These are phyloP conservation scores for Allenopithecus nigroviridis DNA, from an alignment of 2,797 vertebrate genomes.

Conservation along the genomic window DNA sequence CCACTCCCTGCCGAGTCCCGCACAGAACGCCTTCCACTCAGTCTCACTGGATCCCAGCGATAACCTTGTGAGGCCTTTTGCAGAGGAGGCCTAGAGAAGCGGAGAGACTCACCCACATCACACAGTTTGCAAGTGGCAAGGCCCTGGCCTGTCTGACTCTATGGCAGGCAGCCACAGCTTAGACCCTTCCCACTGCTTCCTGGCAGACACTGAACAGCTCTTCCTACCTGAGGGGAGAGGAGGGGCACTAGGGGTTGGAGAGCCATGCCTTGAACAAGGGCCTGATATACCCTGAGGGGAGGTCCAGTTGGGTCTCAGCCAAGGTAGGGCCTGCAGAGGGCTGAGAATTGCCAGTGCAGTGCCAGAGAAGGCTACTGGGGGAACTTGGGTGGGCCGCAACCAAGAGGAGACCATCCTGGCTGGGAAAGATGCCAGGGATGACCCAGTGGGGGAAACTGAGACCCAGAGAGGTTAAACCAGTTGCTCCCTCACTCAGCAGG, in stretches of 20 bases:
- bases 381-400: background rate
- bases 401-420: background rate
- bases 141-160: background rate
- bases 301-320: background rate
- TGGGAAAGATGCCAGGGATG: background rate
- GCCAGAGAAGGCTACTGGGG: background rate
- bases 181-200: background rate
- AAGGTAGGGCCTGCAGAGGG: background rate
- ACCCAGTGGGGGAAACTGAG: background rate
- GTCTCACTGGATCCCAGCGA: background rate
- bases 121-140: background rate
- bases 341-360: background rate
- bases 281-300: background rate
- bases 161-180: background rate
- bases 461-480: background rate
- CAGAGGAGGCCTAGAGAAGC: background rate
- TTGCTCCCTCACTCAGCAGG: background rate
- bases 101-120: accelerated
- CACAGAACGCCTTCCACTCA: background rate
- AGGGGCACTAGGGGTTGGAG: background rate
- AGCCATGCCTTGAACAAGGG: background rate
- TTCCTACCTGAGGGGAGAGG: background rate
- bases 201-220: background rate
- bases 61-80: background rate
- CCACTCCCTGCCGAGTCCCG: background rate